Conservation (phyloP, 2,888 invertebrate species). For the Beris morrisii region DNA sequence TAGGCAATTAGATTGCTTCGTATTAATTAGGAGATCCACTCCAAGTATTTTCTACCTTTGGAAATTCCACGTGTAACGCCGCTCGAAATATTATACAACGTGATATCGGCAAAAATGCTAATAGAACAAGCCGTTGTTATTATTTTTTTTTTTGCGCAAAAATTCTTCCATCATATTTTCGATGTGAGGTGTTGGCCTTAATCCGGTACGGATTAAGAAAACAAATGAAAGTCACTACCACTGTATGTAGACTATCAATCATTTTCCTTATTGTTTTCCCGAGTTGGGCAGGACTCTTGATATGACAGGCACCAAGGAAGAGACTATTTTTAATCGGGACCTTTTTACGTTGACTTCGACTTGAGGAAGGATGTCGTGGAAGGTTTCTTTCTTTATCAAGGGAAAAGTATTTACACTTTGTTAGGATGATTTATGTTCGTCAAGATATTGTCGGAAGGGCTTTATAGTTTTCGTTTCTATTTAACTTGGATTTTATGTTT, state of each 20-base stretch:
- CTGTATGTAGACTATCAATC: constrained; percentile 30
- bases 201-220: constrained; percentile 30
- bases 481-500: no score
- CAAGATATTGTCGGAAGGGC: no score
- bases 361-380: no score
- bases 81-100: no score
- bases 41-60: not conserved
- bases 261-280: not conserved
- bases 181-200: constrained; percentile 2
- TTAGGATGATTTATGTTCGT: no score
- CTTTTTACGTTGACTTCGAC: not conserved
- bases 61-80: not conserved
- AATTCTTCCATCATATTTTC: no score
- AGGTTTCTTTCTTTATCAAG: no score
- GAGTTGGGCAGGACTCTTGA: not conserved
- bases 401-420: no score
- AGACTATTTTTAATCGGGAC: constrained; percentile 26
- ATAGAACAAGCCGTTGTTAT: not conserved
- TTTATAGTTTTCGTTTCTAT: no score
- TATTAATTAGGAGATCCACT: not conserved
- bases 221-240: constrained; percentile 32
- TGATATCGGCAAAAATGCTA: no score
- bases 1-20: constrained; percentile 32
- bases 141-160: not conserved
- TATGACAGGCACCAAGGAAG: constrained; percentile 15